Conservation (phyloP, 2,797 vertebrate species). For the Fringilla coelebs region DNA sequence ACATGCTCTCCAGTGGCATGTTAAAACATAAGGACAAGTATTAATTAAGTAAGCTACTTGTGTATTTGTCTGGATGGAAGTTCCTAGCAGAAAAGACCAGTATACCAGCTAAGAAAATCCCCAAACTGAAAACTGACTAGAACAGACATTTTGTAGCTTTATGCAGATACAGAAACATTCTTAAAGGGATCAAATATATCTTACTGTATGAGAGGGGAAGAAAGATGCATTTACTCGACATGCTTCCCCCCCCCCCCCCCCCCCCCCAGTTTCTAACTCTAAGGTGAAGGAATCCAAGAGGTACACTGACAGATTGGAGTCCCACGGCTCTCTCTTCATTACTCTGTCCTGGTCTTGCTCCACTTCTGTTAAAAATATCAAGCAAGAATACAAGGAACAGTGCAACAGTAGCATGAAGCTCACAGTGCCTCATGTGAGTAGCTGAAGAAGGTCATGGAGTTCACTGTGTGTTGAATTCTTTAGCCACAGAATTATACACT, state of each 20-base stretch:
- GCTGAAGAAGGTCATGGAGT: neutral
- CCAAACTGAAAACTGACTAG: neutral
- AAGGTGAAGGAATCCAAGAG: neutral
- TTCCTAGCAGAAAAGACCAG: neutral
- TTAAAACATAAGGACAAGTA: neutral
- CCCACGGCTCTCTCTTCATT: neutral
- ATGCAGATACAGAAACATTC: neutral
- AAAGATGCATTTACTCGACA: neutral
- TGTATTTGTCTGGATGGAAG: neutral
- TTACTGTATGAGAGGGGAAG: neutral
- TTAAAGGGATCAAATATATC: neutral
- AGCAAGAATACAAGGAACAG: neutral
- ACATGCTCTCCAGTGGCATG: neutral
- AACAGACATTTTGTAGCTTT: neutral
- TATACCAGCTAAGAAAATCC: neutral
- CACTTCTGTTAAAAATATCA: neutral
- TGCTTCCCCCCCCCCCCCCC: rapidly evolving
- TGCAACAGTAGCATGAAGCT: neutral
- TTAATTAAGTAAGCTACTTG: neutral
- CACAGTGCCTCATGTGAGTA: neutral
- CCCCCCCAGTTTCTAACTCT: neutral
- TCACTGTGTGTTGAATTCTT: neutral
- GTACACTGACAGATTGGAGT: rapidly evolving
- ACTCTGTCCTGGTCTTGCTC: neutral
- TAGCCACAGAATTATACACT: neutral